Conservation (phyloP, 2,797 vertebrate genomes). For the Macroramphosus scolopax region DNA sequence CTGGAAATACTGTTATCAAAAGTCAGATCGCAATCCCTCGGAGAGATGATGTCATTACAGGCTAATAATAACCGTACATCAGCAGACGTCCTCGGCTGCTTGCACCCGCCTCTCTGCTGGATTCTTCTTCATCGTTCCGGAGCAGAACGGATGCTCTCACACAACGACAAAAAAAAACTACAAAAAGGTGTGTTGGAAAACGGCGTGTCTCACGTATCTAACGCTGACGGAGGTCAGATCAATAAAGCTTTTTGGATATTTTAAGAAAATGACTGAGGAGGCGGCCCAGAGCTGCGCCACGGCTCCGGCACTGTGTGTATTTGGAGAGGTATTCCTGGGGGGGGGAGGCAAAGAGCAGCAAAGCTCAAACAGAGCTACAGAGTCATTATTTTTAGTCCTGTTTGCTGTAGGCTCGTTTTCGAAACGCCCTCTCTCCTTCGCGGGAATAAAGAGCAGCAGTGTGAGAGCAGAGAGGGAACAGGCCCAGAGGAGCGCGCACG, state of each 20-base stretch:
- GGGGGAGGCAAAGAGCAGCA: slow-evolving; percentile 74
- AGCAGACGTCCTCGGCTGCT: slow-evolving; percentile 39
- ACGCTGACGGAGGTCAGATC: slow-evolving; percentile 62
- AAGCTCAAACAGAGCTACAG: slow-evolving; percentile 76
- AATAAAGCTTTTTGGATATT: slow-evolving; percentile 75
- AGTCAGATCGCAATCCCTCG: slow-evolving; percentile 23
- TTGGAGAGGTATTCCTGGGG: slow-evolving; percentile 74
- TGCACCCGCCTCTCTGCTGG: slow-evolving; percentile 18
- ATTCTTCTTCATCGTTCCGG: slow-evolving; percentile 17
- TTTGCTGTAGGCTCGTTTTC: slow-evolving; percentile 74
- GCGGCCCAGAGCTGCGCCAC: slow-evolving; percentile 51
- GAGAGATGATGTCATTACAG: slow-evolving; percentile 59
- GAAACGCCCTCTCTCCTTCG: slow-evolving; percentile 63
- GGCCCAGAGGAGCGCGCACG: slow-evolving; percentile 38
- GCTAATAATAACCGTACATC: slow-evolving; percentile 65
- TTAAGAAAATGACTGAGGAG: slow-evolving; percentile 72
- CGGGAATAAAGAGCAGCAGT: slow-evolving; percentile 56
- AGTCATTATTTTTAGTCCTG: slow-evolving; percentile 83
- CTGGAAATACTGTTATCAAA: slow-evolving; percentile 39
- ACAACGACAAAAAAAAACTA: no score
- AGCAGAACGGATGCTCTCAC: slow-evolving; percentile 28
- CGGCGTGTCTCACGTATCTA: slow-evolving; percentile 40
- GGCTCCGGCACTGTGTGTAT: slow-evolving; percentile 59
- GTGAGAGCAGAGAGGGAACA: slow-evolving; percentile 57
- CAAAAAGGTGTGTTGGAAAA: slow-evolving; percentile 32